Evolutionary conservation across 2,888 invertebrate genomes (phyloP).

Genomic region (Gnatocerus cornutus): DNA sequence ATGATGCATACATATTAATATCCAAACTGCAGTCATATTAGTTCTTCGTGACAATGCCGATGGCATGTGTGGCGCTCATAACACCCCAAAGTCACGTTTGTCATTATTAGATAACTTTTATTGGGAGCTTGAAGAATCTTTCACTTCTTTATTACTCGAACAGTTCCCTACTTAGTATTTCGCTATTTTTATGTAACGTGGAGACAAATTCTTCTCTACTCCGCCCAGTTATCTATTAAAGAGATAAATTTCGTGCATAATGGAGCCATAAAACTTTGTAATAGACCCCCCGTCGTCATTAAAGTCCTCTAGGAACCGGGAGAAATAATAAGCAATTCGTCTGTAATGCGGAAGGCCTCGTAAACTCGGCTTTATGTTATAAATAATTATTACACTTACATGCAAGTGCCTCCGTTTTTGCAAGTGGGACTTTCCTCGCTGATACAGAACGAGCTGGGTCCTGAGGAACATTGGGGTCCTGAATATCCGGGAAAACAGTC

Average conservation of each 20-base stretch:
- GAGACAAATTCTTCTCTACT: neutral
- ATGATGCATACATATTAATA: no score
- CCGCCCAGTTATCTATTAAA: constrained; percentile 4
- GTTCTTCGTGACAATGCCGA: no score
- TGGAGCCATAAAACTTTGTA: constrained; percentile 37
- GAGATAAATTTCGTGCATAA: constrained; percentile 28
- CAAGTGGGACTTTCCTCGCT: constrained; percentile 79
- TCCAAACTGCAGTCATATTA: no score
- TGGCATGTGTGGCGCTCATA: no score
- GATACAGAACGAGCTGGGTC: constrained; percentile 81
- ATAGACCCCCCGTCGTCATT: constrained; percentile 32
- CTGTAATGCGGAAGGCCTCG: constrained; percentile 21
- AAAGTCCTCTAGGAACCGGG: constrained; percentile 24
- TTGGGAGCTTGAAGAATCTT: no score
- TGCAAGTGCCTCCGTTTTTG: constrained; percentile 88
- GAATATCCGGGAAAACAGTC: constrained; percentile 87
- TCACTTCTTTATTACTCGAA: no score
- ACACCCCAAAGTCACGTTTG: no score
- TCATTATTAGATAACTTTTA: no score
- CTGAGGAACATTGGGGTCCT: constrained; percentile 85
- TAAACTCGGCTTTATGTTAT: constrained; percentile 34
- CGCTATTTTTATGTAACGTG: no score
- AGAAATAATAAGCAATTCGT: constrained; percentile 43
- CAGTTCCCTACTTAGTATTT: no score
- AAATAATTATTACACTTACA: constrained; percentile 74